Percentiles rank a stretch among this genome's conserved stretches.
These are phyloP conservation scores for Brachionus paranguensis DNA, from an alignment of 1,140 invertebrate species.

Conservation along the genomic window DNA sequence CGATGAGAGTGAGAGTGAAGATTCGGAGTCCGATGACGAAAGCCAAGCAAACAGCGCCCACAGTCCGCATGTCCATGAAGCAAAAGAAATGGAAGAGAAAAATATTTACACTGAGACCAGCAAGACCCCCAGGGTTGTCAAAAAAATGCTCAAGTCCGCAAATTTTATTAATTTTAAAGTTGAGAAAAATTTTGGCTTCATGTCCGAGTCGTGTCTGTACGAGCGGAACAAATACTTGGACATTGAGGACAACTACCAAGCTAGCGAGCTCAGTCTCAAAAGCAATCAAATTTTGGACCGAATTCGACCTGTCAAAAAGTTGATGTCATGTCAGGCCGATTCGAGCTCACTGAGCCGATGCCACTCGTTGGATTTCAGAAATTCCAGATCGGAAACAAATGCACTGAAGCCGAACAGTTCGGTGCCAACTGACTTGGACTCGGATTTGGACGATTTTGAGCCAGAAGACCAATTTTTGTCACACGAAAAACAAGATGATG, in stretches of 20 bases:
- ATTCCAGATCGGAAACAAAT: neutral
- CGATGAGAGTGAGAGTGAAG: neutral
- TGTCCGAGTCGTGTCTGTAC: neutral
- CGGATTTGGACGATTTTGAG: neutral
- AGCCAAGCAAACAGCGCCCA: neutral
- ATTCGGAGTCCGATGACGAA: neutral
- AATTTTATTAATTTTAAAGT: slow-evolving; percentile 11
- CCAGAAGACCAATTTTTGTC: neutral
- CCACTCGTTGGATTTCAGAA: neutral
- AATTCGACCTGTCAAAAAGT: neutral
- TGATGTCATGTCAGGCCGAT: neutral
- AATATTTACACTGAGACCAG: neutral
- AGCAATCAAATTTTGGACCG: neutral
- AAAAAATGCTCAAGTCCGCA: neutral
- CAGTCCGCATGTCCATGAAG: neutral
- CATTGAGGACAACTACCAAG: neutral
- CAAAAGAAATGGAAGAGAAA: neutral
- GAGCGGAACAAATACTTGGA: neutral
- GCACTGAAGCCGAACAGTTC: neutral
- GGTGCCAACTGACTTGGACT: slow-evolving; percentile 4
- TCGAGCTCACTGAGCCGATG: neutral
- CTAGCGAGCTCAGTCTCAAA: neutral
- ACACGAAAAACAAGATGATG: neutral
- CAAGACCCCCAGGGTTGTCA: neutral
- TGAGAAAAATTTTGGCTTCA: slow-evolving; percentile 16